A percentile compares a stretch with the other conserved stretches of the same genome.
These are phyloP conservation scores for Diachrysia chrysitis DNA, from an alignment of 2,888 invertebrate genomes.

Conservation along the genomic window DNA sequence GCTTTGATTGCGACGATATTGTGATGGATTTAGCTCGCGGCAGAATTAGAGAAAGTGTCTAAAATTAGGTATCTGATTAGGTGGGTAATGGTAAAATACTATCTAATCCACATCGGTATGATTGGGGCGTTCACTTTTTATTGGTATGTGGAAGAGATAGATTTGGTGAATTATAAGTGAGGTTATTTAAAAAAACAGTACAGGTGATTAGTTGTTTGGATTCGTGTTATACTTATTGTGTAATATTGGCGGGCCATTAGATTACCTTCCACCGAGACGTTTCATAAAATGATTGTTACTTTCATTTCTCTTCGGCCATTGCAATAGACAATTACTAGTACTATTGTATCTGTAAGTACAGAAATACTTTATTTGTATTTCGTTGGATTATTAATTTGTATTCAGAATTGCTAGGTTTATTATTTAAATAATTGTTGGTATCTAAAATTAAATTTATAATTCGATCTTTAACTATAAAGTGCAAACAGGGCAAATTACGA, in stretches of 20 bases:
- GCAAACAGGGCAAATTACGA: slow-evolving; percentile 26
- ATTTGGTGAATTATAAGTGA: slow-evolving; percentile 4
- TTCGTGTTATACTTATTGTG: slow-evolving; percentile 77
- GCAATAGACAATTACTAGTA: slow-evolving; percentile 70
- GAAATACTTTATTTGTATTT: slow-evolving; percentile 28
- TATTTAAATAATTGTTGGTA: slow-evolving; percentile 17
- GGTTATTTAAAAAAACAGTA: slow-evolving; percentile 35
- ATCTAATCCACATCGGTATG: slow-evolving; percentile 3
- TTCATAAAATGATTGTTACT: slow-evolving; percentile 86
- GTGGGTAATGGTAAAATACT: neutral
- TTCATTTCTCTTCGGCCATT: slow-evolving; percentile 77
- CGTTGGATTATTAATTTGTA: neutral
- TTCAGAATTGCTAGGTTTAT: slow-evolving; percentile 13
- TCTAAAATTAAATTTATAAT: slow-evolving; percentile 21
- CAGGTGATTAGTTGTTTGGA: slow-evolving; percentile 70
- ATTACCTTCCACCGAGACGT: slow-evolving; percentile 80
- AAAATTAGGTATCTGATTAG: slow-evolving; percentile 7
- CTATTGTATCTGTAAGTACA: slow-evolving; percentile 48
- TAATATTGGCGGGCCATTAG: slow-evolving; percentile 76
- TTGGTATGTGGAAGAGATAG: neutral
- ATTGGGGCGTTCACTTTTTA: slow-evolving; percentile 11
- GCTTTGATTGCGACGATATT: neutral
- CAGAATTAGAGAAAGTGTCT: slow-evolving; percentile 22
- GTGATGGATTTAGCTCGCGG: slow-evolving; percentile 7
- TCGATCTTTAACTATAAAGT: slow-evolving; percentile 35